Base-by-base conservation (phyloP, 2,113 vertebrate species). In the Climacteris rufus region DNA sequence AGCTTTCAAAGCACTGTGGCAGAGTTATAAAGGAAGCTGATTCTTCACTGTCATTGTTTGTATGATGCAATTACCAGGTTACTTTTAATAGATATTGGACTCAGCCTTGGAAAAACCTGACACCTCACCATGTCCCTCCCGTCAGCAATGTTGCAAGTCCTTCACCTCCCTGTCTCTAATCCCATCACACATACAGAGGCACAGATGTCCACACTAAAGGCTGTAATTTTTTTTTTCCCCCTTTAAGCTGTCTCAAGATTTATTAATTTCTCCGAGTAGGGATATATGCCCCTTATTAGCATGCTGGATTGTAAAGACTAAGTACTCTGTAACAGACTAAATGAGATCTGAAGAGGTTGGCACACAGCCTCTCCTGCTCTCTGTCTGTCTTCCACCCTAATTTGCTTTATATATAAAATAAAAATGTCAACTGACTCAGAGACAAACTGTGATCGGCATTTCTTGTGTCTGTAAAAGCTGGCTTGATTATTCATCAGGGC, bases 341-440 rank as follows among this genome's bases (percentile, higher is more conserved):
- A 91, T 83, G 87, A 93, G 66, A 83, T 93, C 79, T 93, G 87
- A 88, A 93, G 19, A 37, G 83, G 42, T 30, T 95, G 91, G 61
- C 65, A 63, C 23, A 42, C 53, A 79, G 39, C 57, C 66, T 86
- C 79, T 85, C 66, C 86, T 95, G 75, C 75, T 96, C 74, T 95
- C 63, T 83, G 75, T 93, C 90, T 93, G 37, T 86, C 56, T 96
- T 94, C 94, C 82, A 94, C 79, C 42, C 54, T 80, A 65, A 83
- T 95, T 92, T 95, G 52, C 91, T 94, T 90, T 88, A 93, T 91
- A 50, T 94, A 71, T 91, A 92, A 60, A 94, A 59, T 87, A 88
- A 95, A 95, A 57, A 54, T 89, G 92, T 65, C 95, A 94, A 35
- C 87, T 97, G 83, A 97, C 60, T 94, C 71, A 93, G 91, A 97